Base-by-base conservation (phyloP, 1,140 invertebrate genomes). In the Leptoteleia sp. region DNA sequence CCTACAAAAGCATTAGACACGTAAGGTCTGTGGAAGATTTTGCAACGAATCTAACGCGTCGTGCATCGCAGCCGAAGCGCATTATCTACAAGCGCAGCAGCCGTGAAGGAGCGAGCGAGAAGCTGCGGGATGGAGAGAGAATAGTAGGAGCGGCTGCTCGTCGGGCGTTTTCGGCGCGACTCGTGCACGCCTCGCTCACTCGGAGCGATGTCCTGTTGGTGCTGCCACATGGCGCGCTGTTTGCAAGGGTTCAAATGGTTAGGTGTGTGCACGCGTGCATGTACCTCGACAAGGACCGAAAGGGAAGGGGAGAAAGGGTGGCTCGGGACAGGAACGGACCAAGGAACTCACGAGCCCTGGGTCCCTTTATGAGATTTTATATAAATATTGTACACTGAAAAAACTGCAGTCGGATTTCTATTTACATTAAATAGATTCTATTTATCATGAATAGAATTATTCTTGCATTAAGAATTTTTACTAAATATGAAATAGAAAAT, bases 161-260 rank as follows among this genome's bases (percentile, higher is more conserved):
- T 73, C 68, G 70, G 64, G 62, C 57, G 43, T 64, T 68, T 64
- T 59, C 78, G 54, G 12, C 55, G 59, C 45, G 12, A 54, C 11
- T 75, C 71, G 71, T 38, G 38, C 45, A 37, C 62, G 62, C 52
- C 61, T n/a, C n/a, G n/a, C n/a, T 52, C 37, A 67, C 35, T 59
- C 76, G 43, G 57, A 70, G 59, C 81, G 77, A 70, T 81, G 82
- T 84, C 81, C 78, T 83, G 82, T 82, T 76, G 81, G 81, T 84
- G 85, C 82, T 83, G 83, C 83, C 84, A 86, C 84, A 84, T 83
- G 87, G 83, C 79, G 79, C 70, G 75, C 52, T 57, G 55, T 70
- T 68, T 67, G 72, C 68, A 62, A 47, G 72, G 67, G 76, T 70
- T 71, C 59, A 54, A 67, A 42, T 48, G 40, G 9, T 31, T 52